phyloP scores from a whole-genome alignment of 1,140 invertebrate genomes.

The Hyles vespertilio region DNA sequence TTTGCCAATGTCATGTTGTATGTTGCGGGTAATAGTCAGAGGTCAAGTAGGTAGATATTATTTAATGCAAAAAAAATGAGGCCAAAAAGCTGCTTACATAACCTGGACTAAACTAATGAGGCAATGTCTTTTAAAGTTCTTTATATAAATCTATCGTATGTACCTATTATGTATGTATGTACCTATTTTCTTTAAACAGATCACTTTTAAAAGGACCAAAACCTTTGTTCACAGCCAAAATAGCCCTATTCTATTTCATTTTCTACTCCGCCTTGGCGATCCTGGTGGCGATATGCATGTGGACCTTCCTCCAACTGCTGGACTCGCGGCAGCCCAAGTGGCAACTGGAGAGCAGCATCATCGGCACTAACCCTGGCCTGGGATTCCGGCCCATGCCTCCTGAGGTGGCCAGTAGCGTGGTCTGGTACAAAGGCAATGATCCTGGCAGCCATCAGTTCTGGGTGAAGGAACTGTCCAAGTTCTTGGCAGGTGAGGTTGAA shows the following conservation, averaged over 20 bases:
- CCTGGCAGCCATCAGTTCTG: slow-evolving; percentile 85
- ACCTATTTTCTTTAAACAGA: too few species aligned
- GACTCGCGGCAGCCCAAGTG: slow-evolving; percentile 91
- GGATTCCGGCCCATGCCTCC: slow-evolving; percentile 94
- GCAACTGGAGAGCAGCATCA: slow-evolving; percentile 87
- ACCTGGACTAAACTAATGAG: too few species aligned
- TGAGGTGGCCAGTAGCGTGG: slow-evolving; percentile 93
- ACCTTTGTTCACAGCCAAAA: slow-evolving; percentile 83
- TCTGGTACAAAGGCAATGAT: slow-evolving; percentile 91
- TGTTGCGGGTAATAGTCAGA: too few species aligned
- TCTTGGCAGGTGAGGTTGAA: slow-evolving; percentile 74
- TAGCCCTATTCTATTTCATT: slow-evolving; percentile 92
- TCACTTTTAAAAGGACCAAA: too few species aligned
- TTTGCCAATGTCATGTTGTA: too few species aligned
- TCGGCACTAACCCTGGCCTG: slow-evolving; percentile 94
- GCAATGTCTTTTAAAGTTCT: too few species aligned
- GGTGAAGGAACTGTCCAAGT: slow-evolving; percentile 83
- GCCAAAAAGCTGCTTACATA: too few species aligned
- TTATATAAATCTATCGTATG: too few species aligned
- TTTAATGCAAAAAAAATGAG: too few species aligned
- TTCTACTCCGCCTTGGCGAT: slow-evolving; percentile 92
- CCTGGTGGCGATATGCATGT: slow-evolving; percentile 92
- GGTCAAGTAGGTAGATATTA: too few species aligned
- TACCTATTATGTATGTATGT: too few species aligned
- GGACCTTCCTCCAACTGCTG: slow-evolving; percentile 93